Evolutionary conservation across 2,797 vertebrate genomes (phyloP), one percentile per base, ranked within the genome.

Genomic region (Sphenodon punctatus): DNA sequence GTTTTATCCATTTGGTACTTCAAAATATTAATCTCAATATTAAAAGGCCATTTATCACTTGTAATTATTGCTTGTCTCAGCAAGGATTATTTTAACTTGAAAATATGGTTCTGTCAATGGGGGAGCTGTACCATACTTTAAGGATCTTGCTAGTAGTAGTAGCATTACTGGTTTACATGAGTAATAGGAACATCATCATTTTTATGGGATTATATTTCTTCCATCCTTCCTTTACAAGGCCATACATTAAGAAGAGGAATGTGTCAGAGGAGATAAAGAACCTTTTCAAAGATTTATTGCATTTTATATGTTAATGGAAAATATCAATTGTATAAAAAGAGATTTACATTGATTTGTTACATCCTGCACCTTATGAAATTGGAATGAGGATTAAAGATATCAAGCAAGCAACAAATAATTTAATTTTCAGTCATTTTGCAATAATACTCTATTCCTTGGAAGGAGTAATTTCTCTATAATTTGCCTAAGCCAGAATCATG

Each of bases 171-270:
- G 43, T 87, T 90, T 80, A 56, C 71, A 86, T 80, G 85, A 85
- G 27, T 86, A 90, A 87, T 89, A 86, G 4, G 70, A 86, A 75
- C 63, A 87, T 77, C 15, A 55, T 85, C 13, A 78, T 80, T 65
- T 88, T 83, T 59, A 83, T 77, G 86, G 49, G 67, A 58, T 59
- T 87, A 15, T 85, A 82, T 89, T 65, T 90, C 41, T 87, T 88
- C 43, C 85, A 25, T 56, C 7, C 6, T 90, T 32, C 41, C 73
- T 64, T 89, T 68, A 25, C 41, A 93, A 85, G 20, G 10, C 49
- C 53, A 58, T 58, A 75, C 5, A 36, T 87, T 71, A 87, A 85
- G 84, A 27, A 48, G 73, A 84, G 63, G 16, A 64, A 36, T 1
- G 2, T 65, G 25, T 67, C 61, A 89, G 74, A 82, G 88, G 16